Evolutionary conservation across 1,140 invertebrate species (phyloP), one percentile per base, ranked within the genome.

Genomic region (Phymorhynchus buccinoides): DNA sequence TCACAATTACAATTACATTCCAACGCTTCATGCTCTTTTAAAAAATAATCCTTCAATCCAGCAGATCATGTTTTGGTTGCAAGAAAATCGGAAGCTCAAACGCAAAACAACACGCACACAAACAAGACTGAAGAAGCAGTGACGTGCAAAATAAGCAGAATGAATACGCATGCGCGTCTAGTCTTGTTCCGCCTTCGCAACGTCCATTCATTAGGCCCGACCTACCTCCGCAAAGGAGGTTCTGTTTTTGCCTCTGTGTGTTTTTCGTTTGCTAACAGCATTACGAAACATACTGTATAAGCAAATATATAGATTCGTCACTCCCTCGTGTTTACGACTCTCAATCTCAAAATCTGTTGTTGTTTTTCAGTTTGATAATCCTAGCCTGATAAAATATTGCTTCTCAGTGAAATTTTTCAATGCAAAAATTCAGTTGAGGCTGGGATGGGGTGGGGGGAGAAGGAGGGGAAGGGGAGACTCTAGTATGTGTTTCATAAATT

Each of bases 101-200:
- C 56, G 22, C 56, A 62, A 62, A 62, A 62, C 56, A 62, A 62
- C 56, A 62, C 56, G n/a, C 77, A 79, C 77, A 52, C 37, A 62
- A 83, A 71, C 66, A 83, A 83, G 62, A 83, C 66, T 2, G 56
- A 73, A 83, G 39, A 83, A 62, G 35, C 81, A 83, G 81, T 83
- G 81, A 83, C 81, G 81, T 83, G 81, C 81, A 83, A 83, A 83
- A 73, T 73, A 83, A 83, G 81, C 81, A 83, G 81, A 83, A 83
- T 44, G 80, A 27, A 9, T 32, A 66, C 81, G 81, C 81, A 83
- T 83, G 81, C 81, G 81, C 66, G 44, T 37, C 18, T 0, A 7
- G 32, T 2, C 30, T 30, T 83, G 81, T 83, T 83, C 81, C 81
- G 81, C 81, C 81, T 71, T 83, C 66, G 37, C 81, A 68, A 79